Percentiles rank a stretch among this genome's conserved stretches.
These are phyloP conservation scores for Drosophila saltans DNA, from an alignment of 1,140 invertebrate genomes.

Conservation along the genomic window DNA sequence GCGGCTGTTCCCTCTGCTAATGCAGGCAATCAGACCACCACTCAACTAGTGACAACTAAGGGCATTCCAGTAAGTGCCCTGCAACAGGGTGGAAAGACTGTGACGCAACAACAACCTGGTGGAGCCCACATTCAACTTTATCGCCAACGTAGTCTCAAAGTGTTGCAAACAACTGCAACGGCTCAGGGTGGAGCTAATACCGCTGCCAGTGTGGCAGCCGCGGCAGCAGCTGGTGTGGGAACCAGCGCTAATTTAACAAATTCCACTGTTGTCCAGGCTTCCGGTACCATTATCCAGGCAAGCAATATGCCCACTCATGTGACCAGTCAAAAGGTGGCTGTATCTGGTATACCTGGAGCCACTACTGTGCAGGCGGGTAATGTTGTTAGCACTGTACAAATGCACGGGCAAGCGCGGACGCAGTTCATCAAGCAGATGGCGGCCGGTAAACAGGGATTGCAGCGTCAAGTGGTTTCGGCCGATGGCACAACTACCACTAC, in stretches of 20 bases:
- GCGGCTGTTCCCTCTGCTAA: constrained; percentile 79
- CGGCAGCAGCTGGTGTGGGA: constrained; percentile 30
- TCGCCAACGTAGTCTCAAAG: constrained; percentile 84
- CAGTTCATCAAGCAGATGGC: constrained; percentile 83
- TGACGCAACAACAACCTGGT: constrained; percentile 67
- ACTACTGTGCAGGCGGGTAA: constrained; percentile 57
- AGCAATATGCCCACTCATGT: constrained; percentile 74
- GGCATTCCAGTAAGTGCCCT: constrained; percentile 81
- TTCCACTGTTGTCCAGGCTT: constrained; percentile 33
- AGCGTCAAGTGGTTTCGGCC: constrained; percentile 87
- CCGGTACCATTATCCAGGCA: constrained; percentile 71
- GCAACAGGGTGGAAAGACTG: constrained; percentile 83
- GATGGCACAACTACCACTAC: constrained; percentile 64
- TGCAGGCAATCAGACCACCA: constrained; percentile 80
- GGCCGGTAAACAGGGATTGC: constrained; percentile 83
- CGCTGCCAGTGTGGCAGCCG: constrained; percentile 28
- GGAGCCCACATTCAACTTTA: constrained; percentile 84
- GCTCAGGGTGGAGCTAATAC: constrained; percentile 15
- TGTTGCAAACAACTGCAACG: constrained; percentile 66
- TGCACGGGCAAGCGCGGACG: constrained; percentile 65
- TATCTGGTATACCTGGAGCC: constrained; percentile 71
- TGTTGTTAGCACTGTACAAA: constrained; percentile 74
- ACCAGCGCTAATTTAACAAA: constrained; percentile 34
- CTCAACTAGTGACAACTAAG: constrained; percentile 81
- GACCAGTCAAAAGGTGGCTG: constrained; percentile 78